Evolutionary conservation across 2,797 vertebrate genomes (phyloP).

Genomic region (Clarias laeviceps): DNA sequence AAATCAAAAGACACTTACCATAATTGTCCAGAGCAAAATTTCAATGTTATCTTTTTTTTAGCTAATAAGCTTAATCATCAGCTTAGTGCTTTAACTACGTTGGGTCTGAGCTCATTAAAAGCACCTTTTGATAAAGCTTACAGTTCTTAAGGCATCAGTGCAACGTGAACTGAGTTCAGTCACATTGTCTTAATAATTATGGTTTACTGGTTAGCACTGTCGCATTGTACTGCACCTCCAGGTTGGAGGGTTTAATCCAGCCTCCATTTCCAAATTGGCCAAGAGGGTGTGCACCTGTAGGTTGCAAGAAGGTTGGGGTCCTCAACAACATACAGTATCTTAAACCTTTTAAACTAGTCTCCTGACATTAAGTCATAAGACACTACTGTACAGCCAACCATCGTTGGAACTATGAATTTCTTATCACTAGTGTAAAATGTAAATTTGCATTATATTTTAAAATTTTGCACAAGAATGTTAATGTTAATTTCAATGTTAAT

Average conservation of each 20-base stretch:
- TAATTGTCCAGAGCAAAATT: background rate
- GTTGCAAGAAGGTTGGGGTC: too few species aligned
- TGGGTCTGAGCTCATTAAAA: conserved; percentile 32
- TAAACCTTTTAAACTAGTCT: too few species aligned
- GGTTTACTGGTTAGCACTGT: too few species aligned
- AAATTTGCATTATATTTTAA: background rate
- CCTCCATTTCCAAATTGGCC: too few species aligned
- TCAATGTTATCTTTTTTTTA: background rate
- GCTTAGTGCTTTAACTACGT: conserved; percentile 27
- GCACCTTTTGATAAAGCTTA: background rate
- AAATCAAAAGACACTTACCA: conserved; percentile 22
- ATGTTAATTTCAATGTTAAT: background rate
- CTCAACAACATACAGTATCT: too few species aligned
- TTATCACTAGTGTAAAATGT: background rate
- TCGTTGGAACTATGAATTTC: background rate
- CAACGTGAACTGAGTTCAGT: conserved; percentile 3
- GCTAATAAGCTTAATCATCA: conserved; percentile 27
- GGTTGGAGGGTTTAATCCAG: too few species aligned
- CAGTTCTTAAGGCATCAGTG: background rate
- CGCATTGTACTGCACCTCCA: too few species aligned
- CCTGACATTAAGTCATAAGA: too few species aligned
- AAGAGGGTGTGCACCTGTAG: too few species aligned
- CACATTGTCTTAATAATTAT: background rate
- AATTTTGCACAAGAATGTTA: background rate
- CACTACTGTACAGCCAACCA: too few species aligned